These are phyloP conservation scores for Caenorhabditis elegans DNA, from an alignment of 1,140 invertebrate species.

Conservation along the genomic window DNA sequence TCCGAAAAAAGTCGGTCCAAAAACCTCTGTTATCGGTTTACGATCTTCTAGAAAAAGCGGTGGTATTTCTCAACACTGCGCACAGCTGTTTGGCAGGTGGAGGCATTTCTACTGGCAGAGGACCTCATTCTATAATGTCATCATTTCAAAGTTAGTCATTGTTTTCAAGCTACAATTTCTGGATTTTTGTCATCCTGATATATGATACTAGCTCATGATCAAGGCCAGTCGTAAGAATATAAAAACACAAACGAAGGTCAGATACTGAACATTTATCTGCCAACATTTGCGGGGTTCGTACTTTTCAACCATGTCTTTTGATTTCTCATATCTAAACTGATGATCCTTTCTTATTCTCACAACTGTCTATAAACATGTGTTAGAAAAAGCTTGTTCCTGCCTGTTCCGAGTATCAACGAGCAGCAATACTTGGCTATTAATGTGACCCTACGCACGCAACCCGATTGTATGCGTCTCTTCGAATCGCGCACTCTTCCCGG, in stretches of 20 bases:
- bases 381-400: slow-evolving; percentile 12
- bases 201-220: background rate
- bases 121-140: background rate
- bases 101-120: background rate
- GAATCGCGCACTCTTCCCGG: background rate
- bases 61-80: background rate
- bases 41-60: background rate
- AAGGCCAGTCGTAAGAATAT: background rate
- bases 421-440: slow-evolving; percentile 26
- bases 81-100: background rate
- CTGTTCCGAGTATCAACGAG: slow-evolving; percentile 30
- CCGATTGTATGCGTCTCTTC: background rate
- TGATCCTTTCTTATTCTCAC: background rate
- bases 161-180: background rate
- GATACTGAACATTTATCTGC: background rate
- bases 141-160: background rate
- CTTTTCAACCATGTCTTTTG: too few relatives aligned
- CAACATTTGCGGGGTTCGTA: too few relatives aligned
- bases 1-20: too few relatives aligned
- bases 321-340: background rate
- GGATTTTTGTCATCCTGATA: background rate
- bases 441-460: slow-evolving; percentile 25
- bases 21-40: background rate
- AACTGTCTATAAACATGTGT: slow-evolving; percentile 25
- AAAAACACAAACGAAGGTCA: background rate